These are phyloP conservation scores for Dolichoris vasculosae DNA, from an alignment of 1,140 invertebrate genomes.

Conservation along the genomic window DNA sequence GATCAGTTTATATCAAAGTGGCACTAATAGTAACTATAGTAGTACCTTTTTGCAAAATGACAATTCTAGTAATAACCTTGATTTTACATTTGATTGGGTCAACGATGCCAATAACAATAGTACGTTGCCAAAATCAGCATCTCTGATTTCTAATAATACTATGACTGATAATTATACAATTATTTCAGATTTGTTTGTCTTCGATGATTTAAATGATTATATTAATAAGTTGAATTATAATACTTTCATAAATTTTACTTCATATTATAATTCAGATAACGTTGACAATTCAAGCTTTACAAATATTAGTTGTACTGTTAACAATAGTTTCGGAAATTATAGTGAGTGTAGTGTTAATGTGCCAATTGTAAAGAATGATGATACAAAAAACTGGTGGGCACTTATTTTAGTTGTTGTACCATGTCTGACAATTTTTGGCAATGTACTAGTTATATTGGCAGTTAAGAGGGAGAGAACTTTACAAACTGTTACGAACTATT, in stretches of 20 bases:
- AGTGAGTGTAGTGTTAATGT: constrained; percentile 67
- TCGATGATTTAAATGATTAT: constrained; percentile 71
- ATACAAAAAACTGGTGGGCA: constrained; percentile 87
- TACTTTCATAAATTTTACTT: constrained; percentile 67
- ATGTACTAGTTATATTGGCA: constrained; percentile 95
- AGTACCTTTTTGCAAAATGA: constrained; percentile 15
- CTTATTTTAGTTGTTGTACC: constrained; percentile 92
- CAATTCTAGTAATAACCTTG: constrained; percentile 33
- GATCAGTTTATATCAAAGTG: constrained; percentile 47
- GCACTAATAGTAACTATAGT: constrained; percentile 8
- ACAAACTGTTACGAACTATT: constrained; percentile 98
- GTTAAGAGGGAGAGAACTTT: constrained; percentile 92
- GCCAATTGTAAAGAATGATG: constrained; percentile 62
- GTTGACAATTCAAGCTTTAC: constrained; percentile 51
- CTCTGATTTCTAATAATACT: constrained; percentile 51
- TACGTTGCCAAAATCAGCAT: constrained; percentile 44
- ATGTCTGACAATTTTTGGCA: constrained; percentile 95
- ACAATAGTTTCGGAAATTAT: constrained; percentile 71
- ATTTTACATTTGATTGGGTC: constrained; percentile 57
- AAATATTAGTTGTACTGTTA: constrained; percentile 64
- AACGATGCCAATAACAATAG: constrained; percentile 53
- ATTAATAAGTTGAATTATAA: constrained; percentile 69
- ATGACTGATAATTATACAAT: constrained; percentile 66
- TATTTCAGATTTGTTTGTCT: constrained; percentile 69
- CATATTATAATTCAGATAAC: constrained; percentile 63